phyloP scores from a whole-genome alignment of 2,888 invertebrate genomes.

The Euphydryas editha region DNA sequence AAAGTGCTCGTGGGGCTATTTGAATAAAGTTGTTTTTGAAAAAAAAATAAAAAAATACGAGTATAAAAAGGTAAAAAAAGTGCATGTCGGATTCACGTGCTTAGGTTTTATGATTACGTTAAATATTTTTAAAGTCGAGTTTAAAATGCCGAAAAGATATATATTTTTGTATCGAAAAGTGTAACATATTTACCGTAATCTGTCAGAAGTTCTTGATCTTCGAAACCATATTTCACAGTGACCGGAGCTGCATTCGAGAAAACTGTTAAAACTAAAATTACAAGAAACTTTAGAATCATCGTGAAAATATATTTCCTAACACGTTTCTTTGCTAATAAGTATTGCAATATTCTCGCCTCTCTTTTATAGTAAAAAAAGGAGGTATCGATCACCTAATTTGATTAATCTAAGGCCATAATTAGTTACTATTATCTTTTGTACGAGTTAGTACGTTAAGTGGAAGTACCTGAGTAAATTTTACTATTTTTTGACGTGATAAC shows the following conservation, averaged over 20 bases:
- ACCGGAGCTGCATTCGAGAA: slow-evolving; percentile 37
- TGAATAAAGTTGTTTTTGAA: no score
- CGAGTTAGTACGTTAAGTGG: not conserved
- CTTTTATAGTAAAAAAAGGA: slow-evolving; percentile 35
- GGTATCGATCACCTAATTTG: slow-evolving; percentile 69
- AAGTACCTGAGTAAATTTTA: no score
- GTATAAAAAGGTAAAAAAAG: no score
- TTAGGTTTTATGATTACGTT: no score
- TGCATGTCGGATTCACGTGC: no score
- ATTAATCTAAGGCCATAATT: slow-evolving; percentile 57
- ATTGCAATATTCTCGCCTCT: slow-evolving; percentile 43
- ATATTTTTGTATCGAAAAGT: not conserved
- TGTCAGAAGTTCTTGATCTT: slow-evolving; percentile 2
- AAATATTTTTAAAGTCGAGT: no score
- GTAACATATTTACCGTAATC: slow-evolving; percentile 17
- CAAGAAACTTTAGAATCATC: slow-evolving; percentile 14
- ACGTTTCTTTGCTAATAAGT: slow-evolving; percentile 41
- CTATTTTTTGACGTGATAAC: no score
- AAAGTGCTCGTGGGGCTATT: no score
- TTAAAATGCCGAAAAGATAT: not conserved
- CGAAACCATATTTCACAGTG: slow-evolving; percentile 10
- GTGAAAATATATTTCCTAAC: not conserved
- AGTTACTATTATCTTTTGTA: slow-evolving; percentile 31
- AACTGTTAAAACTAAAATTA: slow-evolving; percentile 37
- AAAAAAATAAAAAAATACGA: no score